A percentile compares a stretch with the other conserved stretches of the same genome.
These are phyloP conservation scores for Neocloeon triangulifer DNA, from an alignment of 1,140 invertebrate genomes.

Conservation along the genomic window DNA sequence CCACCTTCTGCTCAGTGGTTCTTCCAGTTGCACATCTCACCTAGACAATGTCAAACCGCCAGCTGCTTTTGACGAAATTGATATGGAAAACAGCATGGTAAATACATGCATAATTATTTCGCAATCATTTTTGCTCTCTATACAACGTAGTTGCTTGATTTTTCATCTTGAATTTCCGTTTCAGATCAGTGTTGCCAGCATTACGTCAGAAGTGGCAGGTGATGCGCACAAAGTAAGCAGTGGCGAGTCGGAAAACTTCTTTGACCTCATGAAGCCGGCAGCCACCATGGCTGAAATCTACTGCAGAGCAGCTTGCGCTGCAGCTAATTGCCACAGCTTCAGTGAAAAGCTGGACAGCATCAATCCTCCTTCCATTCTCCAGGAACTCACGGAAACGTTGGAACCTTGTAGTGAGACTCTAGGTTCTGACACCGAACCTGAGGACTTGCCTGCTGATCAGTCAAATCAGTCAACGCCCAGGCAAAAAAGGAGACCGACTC, in stretches of 20 bases:
- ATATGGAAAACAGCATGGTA: conserved; percentile 56
- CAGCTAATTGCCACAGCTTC: conserved; percentile 20
- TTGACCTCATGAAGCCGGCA: conserved; percentile 19
- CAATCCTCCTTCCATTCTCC: conserved; percentile 33
- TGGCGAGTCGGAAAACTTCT: conserved; percentile 11
- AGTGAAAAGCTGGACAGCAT: conserved; percentile 35
- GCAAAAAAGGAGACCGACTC: conserved; percentile 32
- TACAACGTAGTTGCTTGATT: too few species aligned
- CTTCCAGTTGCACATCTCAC: conserved; percentile 29
- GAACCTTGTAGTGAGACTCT: conserved; percentile 31
- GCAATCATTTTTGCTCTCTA: too few species aligned
- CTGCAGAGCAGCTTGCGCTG: conserved; percentile 7
- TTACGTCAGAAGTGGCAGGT: conserved; percentile 43
- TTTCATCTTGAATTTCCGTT: too few species aligned
- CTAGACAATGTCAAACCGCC: conserved; percentile 63
- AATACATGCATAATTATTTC: too few species aligned
- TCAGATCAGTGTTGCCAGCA: conserved; percentile 62
- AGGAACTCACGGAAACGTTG: conserved; percentile 30
- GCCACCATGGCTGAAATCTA: conserved; percentile 16
- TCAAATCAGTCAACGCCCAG: conserved; percentile 49
- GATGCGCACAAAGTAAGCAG: conserved; percentile 2
- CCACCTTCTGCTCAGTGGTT: conserved; percentile 17
- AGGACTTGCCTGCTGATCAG: conserved; percentile 23
- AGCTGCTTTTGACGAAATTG: conserved; percentile 51
- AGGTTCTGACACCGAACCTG: conserved; percentile 27